These are phyloP conservation scores for Hippolais icterina DNA, from an alignment of 2,113 vertebrate genomes.

Conservation along the genomic window DNA sequence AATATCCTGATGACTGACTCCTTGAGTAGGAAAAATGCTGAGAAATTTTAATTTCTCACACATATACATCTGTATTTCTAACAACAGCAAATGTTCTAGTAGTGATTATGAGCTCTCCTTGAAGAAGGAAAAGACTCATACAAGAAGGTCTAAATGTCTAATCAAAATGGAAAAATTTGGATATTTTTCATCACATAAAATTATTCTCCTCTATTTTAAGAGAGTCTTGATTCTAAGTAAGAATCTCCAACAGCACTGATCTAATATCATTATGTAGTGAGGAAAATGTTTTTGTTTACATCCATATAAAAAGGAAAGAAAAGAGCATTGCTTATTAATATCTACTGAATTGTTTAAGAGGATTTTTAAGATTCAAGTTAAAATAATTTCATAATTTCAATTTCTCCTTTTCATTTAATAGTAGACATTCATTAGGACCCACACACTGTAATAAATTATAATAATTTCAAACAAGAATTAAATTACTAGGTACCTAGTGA, in stretches of 20 bases:
- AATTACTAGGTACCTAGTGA: constrained; percentile 96
- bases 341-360: constrained; percentile 78
- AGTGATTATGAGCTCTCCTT: background rate
- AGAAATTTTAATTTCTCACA: background rate
- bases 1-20: background rate
- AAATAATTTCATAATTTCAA: constrained; percentile 89
- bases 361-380: constrained; percentile 82
- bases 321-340: constrained; percentile 74
- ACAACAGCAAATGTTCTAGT: background rate
- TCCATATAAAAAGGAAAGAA: constrained; percentile 60
- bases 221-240: constrained; percentile 35
- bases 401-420: constrained; percentile 97
- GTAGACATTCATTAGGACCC: constrained; percentile 96
- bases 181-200: background rate
- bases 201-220: constrained; percentile 7
- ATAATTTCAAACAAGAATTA: constrained; percentile 98
- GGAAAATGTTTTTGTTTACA: constrained; percentile 74
- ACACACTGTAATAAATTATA: constrained; percentile 98
- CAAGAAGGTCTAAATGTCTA: background rate
- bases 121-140: background rate
- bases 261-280: constrained; percentile 11
- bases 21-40: background rate
- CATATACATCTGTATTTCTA: background rate
- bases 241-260: constrained; percentile 17
- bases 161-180: background rate